Percentiles rank a stretch among this genome's conserved stretches.
Conservation (phyloP, 2,797 vertebrate genomes). For the Petrocephalus schoutedeni region DNA sequence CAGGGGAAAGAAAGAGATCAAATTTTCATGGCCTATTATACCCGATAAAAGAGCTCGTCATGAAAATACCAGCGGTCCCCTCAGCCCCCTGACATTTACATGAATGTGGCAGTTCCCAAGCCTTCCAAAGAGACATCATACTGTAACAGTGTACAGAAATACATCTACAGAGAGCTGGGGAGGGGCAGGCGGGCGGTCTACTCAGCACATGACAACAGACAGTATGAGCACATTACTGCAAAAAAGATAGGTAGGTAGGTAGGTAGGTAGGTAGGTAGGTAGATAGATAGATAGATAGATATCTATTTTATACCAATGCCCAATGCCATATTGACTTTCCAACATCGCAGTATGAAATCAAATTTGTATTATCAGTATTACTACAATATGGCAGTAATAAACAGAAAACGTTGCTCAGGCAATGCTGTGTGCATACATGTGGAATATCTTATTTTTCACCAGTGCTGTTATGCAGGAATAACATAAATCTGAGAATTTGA, state of each 20-base stretch:
- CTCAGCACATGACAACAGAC: background rate
- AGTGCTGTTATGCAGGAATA: conserved; percentile 30
- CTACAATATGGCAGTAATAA: too few species aligned
- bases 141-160: background rate
- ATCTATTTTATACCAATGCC: too few species aligned
- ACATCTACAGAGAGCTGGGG: background rate
- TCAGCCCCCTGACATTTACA: conserved; percentile 31
- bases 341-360: too few species aligned
- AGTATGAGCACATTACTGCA: background rate
- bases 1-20: conserved; percentile 30
- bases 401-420: background rate
- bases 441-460: background rate
- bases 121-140: conserved; percentile 34
- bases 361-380: too few species aligned
- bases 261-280: conserved; percentile 11
- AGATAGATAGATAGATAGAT: conserved; percentile 22
- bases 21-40: conserved; percentile 39
- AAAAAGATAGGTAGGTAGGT: conserved; percentile 14
- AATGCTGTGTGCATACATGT: background rate
- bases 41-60: conserved; percentile 36
- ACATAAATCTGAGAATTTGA: conserved; percentile 22
- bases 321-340: too few species aligned
- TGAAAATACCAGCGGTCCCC: conserved; percentile 21
- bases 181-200: too few species aligned
- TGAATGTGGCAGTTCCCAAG: conserved; percentile 35